Percentiles rank a stretch among this genome's conserved stretches.
Conservation (phyloP, 1,140 invertebrate species). For the Apis cerana region DNA sequence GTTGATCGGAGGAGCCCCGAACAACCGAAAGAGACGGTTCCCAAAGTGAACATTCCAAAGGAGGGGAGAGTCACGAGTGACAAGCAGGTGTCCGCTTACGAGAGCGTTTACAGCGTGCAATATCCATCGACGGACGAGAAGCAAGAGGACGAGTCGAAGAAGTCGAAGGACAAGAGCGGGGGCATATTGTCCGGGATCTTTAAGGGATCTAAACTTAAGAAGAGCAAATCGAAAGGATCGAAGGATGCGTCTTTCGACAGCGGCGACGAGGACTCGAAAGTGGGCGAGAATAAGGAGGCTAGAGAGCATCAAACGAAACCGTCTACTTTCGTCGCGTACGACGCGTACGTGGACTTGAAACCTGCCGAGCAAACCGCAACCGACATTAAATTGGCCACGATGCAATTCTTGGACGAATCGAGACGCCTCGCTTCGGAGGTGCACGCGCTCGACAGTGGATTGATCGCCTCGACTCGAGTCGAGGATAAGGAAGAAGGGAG, state of each 20-base stretch:
- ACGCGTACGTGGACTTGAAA: conserved; percentile 4
- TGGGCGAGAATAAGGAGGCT: not conserved
- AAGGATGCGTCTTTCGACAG: conserved; percentile 73
- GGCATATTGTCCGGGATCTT: conserved; percentile 77
- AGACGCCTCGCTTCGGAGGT: conserved; percentile 46
- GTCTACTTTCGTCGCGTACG: not conserved
- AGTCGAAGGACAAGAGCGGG: conserved; percentile 74
- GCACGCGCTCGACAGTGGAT: conserved; percentile 6
- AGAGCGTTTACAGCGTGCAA: conserved; percentile 69
- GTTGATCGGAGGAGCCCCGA: not conserved
- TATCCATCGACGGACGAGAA: conserved; percentile 65
- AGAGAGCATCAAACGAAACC: conserved; percentile 6
- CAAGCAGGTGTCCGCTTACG: conserved; percentile 64
- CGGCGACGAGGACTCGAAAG: conserved; percentile 69
- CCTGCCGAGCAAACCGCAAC: conserved; percentile 2
- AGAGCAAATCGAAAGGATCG: conserved; percentile 72
- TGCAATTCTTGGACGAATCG: conserved; percentile 64
- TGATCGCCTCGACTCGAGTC: not conserved
- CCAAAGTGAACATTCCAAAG: conserved; percentile 20
- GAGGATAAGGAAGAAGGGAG: not conserved
- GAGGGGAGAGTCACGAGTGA: not conserved
- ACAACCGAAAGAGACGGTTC: not conserved
- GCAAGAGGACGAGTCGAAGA: conserved; percentile 71
- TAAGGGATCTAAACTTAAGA: conserved; percentile 75
- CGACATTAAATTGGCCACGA: conserved; percentile 51